Evolutionary conservation across 2,797 vertebrate genomes (phyloP).

Genomic region (Passerculus sandwichensis): DNA sequence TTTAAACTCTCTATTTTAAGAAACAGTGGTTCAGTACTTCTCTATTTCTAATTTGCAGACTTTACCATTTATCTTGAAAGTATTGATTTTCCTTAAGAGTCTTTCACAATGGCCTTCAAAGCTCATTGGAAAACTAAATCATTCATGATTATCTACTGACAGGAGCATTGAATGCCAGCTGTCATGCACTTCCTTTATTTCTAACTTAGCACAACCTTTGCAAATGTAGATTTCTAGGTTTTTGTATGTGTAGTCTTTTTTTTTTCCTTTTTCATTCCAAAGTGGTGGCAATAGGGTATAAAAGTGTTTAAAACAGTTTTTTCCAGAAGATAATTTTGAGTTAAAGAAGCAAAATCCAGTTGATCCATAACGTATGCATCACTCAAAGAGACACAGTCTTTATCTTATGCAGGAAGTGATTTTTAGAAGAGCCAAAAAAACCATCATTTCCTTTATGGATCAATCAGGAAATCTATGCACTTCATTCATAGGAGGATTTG

Average conservation of each 20-base stretch:
- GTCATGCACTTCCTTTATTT: neutral
- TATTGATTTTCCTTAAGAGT: constrained; percentile 37
- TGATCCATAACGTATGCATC: neutral
- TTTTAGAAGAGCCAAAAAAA: neutral
- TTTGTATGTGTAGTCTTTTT: neutral
- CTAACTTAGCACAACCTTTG: neutral
- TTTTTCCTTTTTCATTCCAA: neutral
- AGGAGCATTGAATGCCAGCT: neutral
- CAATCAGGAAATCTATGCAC: neutral
- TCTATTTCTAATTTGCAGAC: neutral
- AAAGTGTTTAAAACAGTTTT: neutral
- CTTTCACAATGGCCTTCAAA: constrained; percentile 17
- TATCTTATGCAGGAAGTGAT: neutral
- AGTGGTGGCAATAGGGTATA: neutral
- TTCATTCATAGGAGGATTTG: neutral
- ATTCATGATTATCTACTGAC: constrained; percentile 14
- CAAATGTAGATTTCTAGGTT: neutral
- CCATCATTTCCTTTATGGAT: neutral
- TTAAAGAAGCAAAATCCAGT: neutral
- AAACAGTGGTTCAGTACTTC: neutral
- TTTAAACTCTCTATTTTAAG: neutral
- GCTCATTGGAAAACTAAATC: constrained; percentile 7
- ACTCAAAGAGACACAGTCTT: neutral
- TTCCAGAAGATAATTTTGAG: neutral
- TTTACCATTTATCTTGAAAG: constrained; percentile 3